Base-by-base conservation (phyloP, 2,113 vertebrate genomes). In the Phalacrocorax carbo region DNA sequence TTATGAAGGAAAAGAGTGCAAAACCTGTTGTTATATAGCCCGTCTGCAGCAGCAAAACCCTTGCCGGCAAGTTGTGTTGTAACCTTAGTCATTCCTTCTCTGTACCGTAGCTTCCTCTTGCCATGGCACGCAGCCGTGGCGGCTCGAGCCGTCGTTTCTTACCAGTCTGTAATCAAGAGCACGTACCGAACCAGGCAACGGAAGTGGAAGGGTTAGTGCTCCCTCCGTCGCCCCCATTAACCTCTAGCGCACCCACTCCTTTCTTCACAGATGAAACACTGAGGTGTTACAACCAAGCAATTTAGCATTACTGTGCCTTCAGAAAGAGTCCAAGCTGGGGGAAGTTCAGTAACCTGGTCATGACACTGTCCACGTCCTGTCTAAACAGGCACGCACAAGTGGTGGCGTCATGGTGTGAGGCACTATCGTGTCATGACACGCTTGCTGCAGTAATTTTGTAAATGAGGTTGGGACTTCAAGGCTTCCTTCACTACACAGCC, bases 1-100 rank as follows among this genome's bases (percentile, higher is more conserved):
- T 76, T 55, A 42, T 5, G 65, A 86, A 62, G 49, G 36, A 19
- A 71, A 38, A 38, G 82, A 76, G 58, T 27, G 25, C 21, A 68
- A 94, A 85, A 22, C 27, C 80, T 82, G 57, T 91, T 94, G 57
- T 82, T n/a, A n/a, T n/a, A n/a, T n/a, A n/a, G n/a, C n/a, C n/a
- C n/a, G n/a, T n/a, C n/a, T n/a, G n/a, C n/a, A 86, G 69, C 49
- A 88, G 84, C 89, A 78, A 90, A 95, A 83, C 46, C 76, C 68
- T 88, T 79, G 77, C 57, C 79, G 92, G 57, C 16, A 83, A 91
- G 30, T 44, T 88, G 32, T 88, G 26, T 82, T 75, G 57, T 91
- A 92, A 77, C 44, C 58, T 42, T 76, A 42, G 51, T 23, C 52
- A 58, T 80, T 68, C 36, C 40, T 78, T 66, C 36, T 84, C 61